Evolutionary conservation across 1,140 invertebrate species (phyloP), one percentile per base, ranked within the genome.

Genomic region (Drosophila pallidifrons): DNA sequence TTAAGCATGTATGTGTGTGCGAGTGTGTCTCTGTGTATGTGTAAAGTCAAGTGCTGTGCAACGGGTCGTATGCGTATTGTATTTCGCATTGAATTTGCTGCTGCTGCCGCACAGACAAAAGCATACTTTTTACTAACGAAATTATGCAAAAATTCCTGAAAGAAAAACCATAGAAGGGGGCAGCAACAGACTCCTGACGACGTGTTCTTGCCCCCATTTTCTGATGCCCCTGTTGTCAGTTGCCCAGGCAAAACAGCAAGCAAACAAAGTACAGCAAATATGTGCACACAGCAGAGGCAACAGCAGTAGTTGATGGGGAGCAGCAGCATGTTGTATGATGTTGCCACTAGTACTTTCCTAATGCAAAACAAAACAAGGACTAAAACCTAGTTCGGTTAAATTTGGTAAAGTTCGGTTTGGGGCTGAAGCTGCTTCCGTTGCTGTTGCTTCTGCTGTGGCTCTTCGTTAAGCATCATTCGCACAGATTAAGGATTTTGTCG

Each of bases 61-160:
- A 68, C 47, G 57, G 47, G 38, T 38, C 65, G 49, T 61, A 43
- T 55, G 49, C 20, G 64, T 64, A 55, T 74, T 74, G 49, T 54
- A 15, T 68, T 60, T 47, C 55, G 41, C 57, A 74, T 74, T 70
- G 72, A 75, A 69, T 61, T 66, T 58, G 45, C 11, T 15, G 57
- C 66, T 64, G 60, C 61, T 15, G 15, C 54, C 13, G 52, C 79
- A 60, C 52, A 74, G 60, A 80, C 77, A 81, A 83, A 73, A 82
- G 65, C 72, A 87, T 88, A 87, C 78, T 87, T 82, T 77, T 75
- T 67, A 47, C 79, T 61, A 55, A 67, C 69, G 38, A 74, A 88
- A 82, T 88, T 88, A 87, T 87, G 82, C 73, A 82, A 61, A 78
- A 82, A 81, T 79, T 70, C 67, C 66, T 70, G 47, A 72, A 72